A percentile compares a stretch with the other conserved stretches of the same genome.
Conservation (phyloP, 1,140 invertebrate genomes). For the Gonatopus flavifemur region DNA sequence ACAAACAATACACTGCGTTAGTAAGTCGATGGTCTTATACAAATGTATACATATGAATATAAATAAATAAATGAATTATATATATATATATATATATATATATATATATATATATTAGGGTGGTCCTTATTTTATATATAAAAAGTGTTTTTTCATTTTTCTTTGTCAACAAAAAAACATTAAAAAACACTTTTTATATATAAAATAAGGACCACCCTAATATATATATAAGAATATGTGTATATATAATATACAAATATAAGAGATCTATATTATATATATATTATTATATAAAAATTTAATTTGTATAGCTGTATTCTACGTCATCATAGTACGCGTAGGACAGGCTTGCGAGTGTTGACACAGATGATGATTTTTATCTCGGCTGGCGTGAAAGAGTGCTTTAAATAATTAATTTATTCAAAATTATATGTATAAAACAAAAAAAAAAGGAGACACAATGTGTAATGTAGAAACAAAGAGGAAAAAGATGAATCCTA, state of each 20-base stretch:
- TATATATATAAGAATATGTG: slow-evolving; percentile 19
- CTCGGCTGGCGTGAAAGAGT: slow-evolving; percentile 30
- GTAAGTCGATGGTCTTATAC: too few species aligned
- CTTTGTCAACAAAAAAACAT: too few species aligned
- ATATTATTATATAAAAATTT: too few species aligned
- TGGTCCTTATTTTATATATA: too few species aligned
- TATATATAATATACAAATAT: slow-evolving; percentile 29
- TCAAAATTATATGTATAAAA: slow-evolving; percentile 10
- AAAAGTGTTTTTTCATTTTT: too few species aligned
- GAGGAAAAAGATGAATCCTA: slow-evolving; percentile 2
- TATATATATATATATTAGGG: slow-evolving; percentile 17
- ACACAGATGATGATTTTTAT: slow-evolving; percentile 27
- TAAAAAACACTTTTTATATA: too few species aligned
- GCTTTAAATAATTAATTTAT: slow-evolving; percentile 33
- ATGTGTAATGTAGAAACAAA: slow-evolving; percentile 3
- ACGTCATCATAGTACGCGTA: slow-evolving; percentile 26
- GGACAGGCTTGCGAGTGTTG: slow-evolving; percentile 27
- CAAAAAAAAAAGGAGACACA: slow-evolving; percentile 8
- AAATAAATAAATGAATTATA: slow-evolving; percentile 23
- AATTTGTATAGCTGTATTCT: slow-evolving; percentile 34
- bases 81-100: slow-evolving; percentile 24
- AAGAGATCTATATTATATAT: slow-evolving; percentile 27
- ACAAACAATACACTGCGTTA: too few species aligned
- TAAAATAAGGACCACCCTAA: too few species aligned
- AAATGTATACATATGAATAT: slow-evolving; percentile 12